These are phyloP conservation scores for Oncorhynchus mykiss DNA, from an alignment of 2,113 vertebrate species.

Conservation along the genomic window DNA sequence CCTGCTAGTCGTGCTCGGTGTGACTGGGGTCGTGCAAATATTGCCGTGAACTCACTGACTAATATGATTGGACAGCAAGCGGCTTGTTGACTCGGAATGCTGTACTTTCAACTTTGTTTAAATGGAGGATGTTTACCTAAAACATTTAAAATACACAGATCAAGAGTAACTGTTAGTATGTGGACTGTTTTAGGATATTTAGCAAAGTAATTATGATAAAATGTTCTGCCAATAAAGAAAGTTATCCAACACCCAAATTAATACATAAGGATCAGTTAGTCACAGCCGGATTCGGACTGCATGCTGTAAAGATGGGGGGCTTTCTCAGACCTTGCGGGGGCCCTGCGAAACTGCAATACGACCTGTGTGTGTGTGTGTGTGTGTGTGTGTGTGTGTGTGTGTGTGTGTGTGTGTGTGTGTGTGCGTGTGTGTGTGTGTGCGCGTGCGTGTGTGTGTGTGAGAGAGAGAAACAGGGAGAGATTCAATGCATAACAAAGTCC, in stretches of 20 bases:
- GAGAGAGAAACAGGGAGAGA: not conserved
- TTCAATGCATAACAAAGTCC: not conserved
- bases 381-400: too few species aligned
- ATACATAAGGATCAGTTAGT: not conserved
- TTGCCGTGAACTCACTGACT: constrained; percentile 45
- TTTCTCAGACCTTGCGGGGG: too few species aligned
- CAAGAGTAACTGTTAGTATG: too few species aligned
- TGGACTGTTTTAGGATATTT: too few species aligned
- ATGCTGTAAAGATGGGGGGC: not conserved
- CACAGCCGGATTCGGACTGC: not conserved
- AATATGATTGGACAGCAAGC: constrained; percentile 55
- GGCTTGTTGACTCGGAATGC: constrained; percentile 31
- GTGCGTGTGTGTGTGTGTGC: too few species aligned
- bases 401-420: too few species aligned
- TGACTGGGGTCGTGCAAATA: constrained; percentile 65
- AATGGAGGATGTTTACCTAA: not conserved
- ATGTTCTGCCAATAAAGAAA: not conserved
- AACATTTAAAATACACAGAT: too few species aligned
- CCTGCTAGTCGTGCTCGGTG: constrained; percentile 50
- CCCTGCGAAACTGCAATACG: too few species aligned
- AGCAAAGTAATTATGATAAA: too few species aligned
- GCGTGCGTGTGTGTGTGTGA: too few species aligned
- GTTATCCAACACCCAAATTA: not conserved
- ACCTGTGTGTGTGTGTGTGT: too few species aligned
- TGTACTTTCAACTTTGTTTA: constrained; percentile 55